Base-by-base conservation (phyloP, 1,140 invertebrate species). In the Hesperophylax magnus region DNA sequence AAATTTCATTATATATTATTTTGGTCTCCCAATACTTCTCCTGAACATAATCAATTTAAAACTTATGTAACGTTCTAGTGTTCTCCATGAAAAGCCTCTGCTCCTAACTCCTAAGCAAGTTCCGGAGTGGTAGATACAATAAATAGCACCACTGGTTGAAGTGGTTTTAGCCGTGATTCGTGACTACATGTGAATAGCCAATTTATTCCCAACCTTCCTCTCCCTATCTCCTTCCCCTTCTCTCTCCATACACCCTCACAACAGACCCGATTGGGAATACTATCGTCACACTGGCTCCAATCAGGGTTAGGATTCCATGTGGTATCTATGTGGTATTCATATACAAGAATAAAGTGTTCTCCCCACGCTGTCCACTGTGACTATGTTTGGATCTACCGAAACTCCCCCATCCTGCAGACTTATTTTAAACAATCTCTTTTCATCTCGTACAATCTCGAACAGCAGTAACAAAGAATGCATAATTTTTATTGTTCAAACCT, bases 401-500 rank as follows among this genome's bases (percentile, higher is more conserved):
- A n/a, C 54, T 18, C 54, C 20, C 17, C 20, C 6, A 20, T 18
- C 6, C 56, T 8, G n/a, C 1, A 58, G 9, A 17, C n/a, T 58
- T 2, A n/a, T 58, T n/a, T 4, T 58, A n/a, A 17, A 5, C 17
- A 4, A 15, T 3, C n/a, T n/a, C n/a, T n/a, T n/a, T n/a, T n/a
- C n/a, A n/a, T n/a, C n/a, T n/a, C n/a, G n/a, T n/a, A 20, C 54
- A 3, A 4, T 56, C 2, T 2, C 17, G 17, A 4, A 58, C 56
- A 22, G n/a, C 0, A 1, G 17, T 58, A 18, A 18, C 9, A n/a
- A 8, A 4, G 0, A 65, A 31, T 11, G 7, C 15, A 31, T 34
- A 65, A 52, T 11, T 53, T 0, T 53, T 20, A 7, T 52, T 1
- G 15, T 7, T n/a, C 52, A 88, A 89, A 3, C 91, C 88, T 0